Evolutionary conservation across 2,113 vertebrate genomes (phyloP), one percentile per base, ranked within the genome.

Genomic region (Crotalus helleri): DNA sequence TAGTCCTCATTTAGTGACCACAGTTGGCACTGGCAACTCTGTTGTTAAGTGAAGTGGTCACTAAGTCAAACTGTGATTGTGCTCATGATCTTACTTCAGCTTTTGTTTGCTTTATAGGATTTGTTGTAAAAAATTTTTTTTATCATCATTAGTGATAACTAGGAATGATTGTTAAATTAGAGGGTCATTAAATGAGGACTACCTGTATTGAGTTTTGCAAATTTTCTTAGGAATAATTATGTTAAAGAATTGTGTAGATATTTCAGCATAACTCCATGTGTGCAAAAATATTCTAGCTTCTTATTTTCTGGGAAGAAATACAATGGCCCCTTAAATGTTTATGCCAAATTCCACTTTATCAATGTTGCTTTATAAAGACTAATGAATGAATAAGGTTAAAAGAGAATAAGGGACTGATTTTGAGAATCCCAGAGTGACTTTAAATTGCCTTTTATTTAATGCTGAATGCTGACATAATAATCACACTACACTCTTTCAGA

Each of bases 251-350:
- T 26, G 55, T 92, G 33, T 33, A 92, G 15, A 51, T 91, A 86
- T 8, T 58, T 39, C 39, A 85, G 24, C 53, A 89, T 26, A 39
- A 86, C 74, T 86, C 46, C 49, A 55, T 44, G 21, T 55, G 74
- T 61, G 33, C 58, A 88, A 51, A 74, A 88, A 69, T 64, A 33
- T 69, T 44, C 21, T 53, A 74, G n/a, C 51, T 88, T 74, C 51
- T 92, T 92, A 57, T 86, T 91, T 91, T 86, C 44, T 88, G 59
- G 87, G 46, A 51, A 19, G 44, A n/a, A 93, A 85, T 92, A 88
- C 69, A 74, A 46, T 57, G n/a, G 81, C 61, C 39, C 53, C 64
- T 86, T 81, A 57, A 87, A 88, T 74, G 69, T 88, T 54, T 88
- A 15, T 57, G 24, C 39, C 39, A 81, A n/a, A 33, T 55, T 39